Evolutionary conservation across 2,113 vertebrate genomes (phyloP).

Genomic region (Mormoops blainvillei): DNA sequence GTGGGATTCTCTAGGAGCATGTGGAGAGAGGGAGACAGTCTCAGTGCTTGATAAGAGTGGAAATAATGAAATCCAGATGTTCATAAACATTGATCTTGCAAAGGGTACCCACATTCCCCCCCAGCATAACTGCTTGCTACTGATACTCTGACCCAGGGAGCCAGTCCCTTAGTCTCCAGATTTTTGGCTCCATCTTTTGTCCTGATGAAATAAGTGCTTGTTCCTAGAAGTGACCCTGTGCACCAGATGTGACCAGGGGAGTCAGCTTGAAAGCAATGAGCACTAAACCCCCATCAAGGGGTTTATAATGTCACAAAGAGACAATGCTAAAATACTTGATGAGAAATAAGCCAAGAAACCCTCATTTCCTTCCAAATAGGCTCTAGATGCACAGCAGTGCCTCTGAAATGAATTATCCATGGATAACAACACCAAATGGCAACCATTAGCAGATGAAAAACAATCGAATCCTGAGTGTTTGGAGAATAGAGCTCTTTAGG

Average conservation of each 20-base stretch:
- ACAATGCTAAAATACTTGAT: conserved; percentile 18
- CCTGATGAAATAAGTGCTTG: neutral
- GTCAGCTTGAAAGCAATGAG: neutral
- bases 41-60: neutral
- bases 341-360: conserved; percentile 56
- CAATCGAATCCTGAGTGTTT: conserved; percentile 12
- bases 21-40: neutral
- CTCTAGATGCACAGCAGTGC: conserved; percentile 31
- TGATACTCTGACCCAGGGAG: neutral
- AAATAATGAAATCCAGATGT: conserved; percentile 7
- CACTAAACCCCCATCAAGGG: neutral
- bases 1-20: neutral
- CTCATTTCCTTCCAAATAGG: conserved; percentile 54
- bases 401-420: conserved; percentile 48
- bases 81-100: neutral
- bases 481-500: neutral
- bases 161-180: neutral
- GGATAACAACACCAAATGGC: conserved; percentile 50
- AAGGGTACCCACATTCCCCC: neutral
- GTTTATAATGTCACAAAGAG: conserved; percentile 33
- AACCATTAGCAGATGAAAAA: conserved; percentile 43
- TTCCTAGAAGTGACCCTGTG: conserved; percentile 28
- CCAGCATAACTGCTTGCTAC: neutral
- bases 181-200: neutral
- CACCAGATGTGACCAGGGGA: neutral